These are phyloP conservation scores for Paraescarpia echinospica DNA, from an alignment of 1,140 invertebrate species.

Conservation along the genomic window DNA sequence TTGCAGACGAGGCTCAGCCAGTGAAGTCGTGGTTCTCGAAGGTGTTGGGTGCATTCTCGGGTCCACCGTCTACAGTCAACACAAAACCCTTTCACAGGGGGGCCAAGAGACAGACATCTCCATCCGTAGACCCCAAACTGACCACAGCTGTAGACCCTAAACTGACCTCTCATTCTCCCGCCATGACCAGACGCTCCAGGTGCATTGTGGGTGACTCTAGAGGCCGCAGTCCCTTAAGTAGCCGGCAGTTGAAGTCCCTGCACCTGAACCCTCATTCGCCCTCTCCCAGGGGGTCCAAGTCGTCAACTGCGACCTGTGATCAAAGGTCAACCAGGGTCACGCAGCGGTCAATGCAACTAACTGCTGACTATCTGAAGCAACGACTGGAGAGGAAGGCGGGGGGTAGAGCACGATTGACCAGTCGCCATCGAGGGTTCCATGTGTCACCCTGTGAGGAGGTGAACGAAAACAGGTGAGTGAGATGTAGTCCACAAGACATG, in stretches of 20 bases:
- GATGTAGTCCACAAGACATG: too few relatives aligned
- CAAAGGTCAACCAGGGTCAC: neutral
- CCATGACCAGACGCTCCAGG: neutral
- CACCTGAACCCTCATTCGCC: neutral
- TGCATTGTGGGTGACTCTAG: neutral
- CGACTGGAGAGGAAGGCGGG: neutral
- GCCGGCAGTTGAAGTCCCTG: neutral
- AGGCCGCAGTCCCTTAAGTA: neutral
- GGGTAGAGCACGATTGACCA: neutral
- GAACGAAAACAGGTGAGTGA: slow-evolving; percentile 2
- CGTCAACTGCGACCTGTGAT: neutral
- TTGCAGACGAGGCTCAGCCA: neutral
- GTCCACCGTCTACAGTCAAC: neutral
- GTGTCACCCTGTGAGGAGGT: neutral
- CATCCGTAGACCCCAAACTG: neutral
- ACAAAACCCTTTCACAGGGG: neutral
- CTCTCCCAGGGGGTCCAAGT: neutral
- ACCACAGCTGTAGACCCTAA: neutral
- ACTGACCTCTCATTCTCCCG: neutral
- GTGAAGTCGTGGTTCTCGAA: neutral
- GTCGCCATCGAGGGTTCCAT: neutral
- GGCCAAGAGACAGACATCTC: neutral
- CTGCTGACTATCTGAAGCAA: neutral
- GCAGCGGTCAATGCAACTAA: neutral
- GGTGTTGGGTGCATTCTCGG: neutral